Evolutionary conservation across 2,888 invertebrate species (phyloP).

Genomic region (Melipona bicolor): DNA sequence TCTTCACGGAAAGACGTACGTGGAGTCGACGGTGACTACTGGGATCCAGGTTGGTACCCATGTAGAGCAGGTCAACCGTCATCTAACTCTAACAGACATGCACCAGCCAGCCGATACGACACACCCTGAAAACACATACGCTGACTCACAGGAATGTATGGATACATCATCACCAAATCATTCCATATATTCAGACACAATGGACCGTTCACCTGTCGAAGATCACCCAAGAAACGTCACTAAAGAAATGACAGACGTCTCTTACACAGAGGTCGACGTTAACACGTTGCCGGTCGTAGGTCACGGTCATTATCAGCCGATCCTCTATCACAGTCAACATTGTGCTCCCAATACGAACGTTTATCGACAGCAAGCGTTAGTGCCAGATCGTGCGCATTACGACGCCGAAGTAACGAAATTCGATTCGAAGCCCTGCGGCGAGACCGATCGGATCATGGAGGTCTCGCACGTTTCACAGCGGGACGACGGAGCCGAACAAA

Average conservation of each 20-base stretch:
- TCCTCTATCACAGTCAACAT: slow-evolving; percentile 77
- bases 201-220: slow-evolving; percentile 74
- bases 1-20: slow-evolving; percentile 80
- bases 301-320: slow-evolving; percentile 77
- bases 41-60: slow-evolving; percentile 84
- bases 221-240: slow-evolving; percentile 73
- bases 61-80: slow-evolving; percentile 80
- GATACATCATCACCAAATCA: slow-evolving; percentile 82
- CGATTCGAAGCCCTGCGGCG: slow-evolving; percentile 46
- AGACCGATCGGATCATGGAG: slow-evolving; percentile 32
- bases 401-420: slow-evolving; percentile 64
- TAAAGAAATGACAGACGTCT: slow-evolving; percentile 70
- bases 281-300: slow-evolving; percentile 71
- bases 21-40: slow-evolving; percentile 83
- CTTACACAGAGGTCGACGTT: slow-evolving; percentile 70
- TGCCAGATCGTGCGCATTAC: slow-evolving; percentile 74
- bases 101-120: slow-evolving; percentile 83
- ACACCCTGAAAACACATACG: slow-evolving; percentile 82
- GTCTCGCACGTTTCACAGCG: slow-evolving; percentile 43
- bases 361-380: slow-evolving; percentile 78
- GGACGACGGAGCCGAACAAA: slow-evolving; percentile 54
- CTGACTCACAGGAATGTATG: slow-evolving; percentile 81
- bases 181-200: slow-evolving; percentile 82
- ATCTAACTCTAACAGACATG: slow-evolving; percentile 83
- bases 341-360: slow-evolving; percentile 72